Evolutionary conservation across 2,797 vertebrate species (phyloP).

Genomic region (Artibeus jamaicensis): DNA sequence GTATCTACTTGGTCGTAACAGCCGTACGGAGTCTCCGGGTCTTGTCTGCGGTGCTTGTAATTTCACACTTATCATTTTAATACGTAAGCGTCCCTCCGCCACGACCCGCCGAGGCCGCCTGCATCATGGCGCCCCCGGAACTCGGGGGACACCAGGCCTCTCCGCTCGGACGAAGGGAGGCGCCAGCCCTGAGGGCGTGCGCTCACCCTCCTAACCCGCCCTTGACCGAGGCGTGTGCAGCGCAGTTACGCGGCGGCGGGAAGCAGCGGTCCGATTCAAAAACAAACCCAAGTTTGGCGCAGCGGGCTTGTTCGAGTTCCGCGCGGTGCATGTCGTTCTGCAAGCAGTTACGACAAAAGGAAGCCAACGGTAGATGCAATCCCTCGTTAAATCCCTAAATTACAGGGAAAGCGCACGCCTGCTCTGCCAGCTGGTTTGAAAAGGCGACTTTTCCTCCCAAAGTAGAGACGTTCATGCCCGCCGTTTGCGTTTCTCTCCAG

Average conservation of each 20-base stretch:
- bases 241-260: rapidly evolving
- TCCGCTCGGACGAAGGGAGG: background rate
- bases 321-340: rapidly evolving
- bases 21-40: rapidly evolving
- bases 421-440: rapidly evolving
- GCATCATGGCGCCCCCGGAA: background rate
- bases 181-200: rapidly evolving
- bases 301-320: rapidly evolving
- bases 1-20: rapidly evolving
- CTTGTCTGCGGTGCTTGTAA: background rate
- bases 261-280: background rate
- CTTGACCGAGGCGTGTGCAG: rapidly evolving
- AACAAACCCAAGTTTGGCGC: background rate
- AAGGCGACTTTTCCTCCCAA: rapidly evolving
- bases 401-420: rapidly evolving
- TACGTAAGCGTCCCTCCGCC: rapidly evolving
- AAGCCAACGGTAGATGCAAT: rapidly evolving
- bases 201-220: rapidly evolving
- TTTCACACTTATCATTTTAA: background rate
- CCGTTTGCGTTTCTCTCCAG: slow-evolving; percentile 40
- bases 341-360: rapidly evolving
- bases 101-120: background rate
- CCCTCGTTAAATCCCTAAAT: rapidly evolving
- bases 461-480: rapidly evolving
- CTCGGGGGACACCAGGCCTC: rapidly evolving